These are phyloP conservation scores for Drosophila lacicola DNA, from an alignment of 2,888 invertebrate species.

Conservation along the genomic window DNA sequence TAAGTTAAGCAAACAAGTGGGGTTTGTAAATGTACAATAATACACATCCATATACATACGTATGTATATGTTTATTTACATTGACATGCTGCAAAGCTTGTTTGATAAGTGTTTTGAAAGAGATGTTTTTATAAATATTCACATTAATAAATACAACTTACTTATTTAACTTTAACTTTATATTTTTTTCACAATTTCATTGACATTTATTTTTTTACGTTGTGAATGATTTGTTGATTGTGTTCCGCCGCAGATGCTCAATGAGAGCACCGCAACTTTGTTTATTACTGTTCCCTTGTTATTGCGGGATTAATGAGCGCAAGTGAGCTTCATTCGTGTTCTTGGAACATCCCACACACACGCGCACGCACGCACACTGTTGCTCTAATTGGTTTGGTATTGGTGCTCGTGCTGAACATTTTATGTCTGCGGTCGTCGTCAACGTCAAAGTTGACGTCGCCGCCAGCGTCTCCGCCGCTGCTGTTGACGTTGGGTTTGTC, in stretches of 20 bases:
- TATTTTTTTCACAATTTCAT: not conserved
- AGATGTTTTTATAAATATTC: not conserved
- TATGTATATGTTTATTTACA: not conserved
- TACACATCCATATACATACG: not conserved
- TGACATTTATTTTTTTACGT: not conserved
- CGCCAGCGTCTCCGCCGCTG: not conserved
- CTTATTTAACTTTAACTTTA: not conserved
- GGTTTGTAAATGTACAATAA: not conserved
- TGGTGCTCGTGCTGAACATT: conserved; percentile 29
- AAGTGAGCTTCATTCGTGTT: conserved; percentile 60
- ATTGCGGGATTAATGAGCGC: conserved; percentile 54
- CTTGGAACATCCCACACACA: conserved; percentile 60
- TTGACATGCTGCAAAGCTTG: not conserved
- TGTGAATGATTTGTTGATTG: conserved; percentile 36
- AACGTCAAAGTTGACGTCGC: conserved; percentile 23
- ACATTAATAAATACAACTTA: not conserved
- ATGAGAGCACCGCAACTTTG: conserved; percentile 10
- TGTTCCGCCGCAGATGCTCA: conserved; percentile 6
- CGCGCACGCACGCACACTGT: conserved; percentile 3
- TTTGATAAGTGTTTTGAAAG: not conserved
- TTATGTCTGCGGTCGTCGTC: conserved; percentile 36
- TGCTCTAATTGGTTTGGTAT: conserved; percentile 14
- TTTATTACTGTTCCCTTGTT: conserved; percentile 27
- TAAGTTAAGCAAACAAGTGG: conserved; percentile 4
- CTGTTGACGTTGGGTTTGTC: conserved; percentile 19